Base-by-base conservation (phyloP, 92 coral and sea anemone species). In the Pocillopora meandrina region DNA sequence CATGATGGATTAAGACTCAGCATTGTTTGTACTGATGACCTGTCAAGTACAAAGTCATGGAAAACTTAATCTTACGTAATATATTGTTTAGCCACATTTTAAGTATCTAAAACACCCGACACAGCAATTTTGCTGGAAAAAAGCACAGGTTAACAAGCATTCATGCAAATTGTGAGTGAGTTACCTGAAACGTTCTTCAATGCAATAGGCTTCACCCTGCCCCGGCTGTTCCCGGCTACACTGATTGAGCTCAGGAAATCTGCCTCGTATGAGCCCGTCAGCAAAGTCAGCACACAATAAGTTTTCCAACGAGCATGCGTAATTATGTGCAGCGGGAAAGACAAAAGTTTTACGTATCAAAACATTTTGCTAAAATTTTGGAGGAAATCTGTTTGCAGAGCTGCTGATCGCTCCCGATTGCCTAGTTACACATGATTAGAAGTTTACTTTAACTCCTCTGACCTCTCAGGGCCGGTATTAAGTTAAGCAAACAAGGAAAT, bases 1-100 rank as follows among this genome's bases (percentile, higher is more conserved):
- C 93, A 90, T 19, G 93, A 90, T 65, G 87, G 76, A 16, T 7
- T 42, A 42, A 85, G 68, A 31, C 71, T 76, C 66, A 77, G 69
- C 52, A 42, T 42, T 42, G 52, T 42, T 42, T 42, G 52, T 42
- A 42, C 52, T 42, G 52, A 42, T 42, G 52, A 42, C 52, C 52
- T 42, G 4, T 42, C 5, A 5, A 42, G 8, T 0, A 42, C 52
- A 42, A 42, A 42, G 52, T 42, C 5, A 7, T 42, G 52, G 8
- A 42, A 42, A 42, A 42, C 52, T 42, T 42, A 42, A 42, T 3
- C 8, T 7, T 42, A 42, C 52, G 52, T 42, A 42, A 42, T 42
- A 42, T 42, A 42, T 7, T 42, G 4, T 42, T 26, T 26, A 26
- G 31, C 31, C 31, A 26, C 31, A 26, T 26, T 26, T 26, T 26